phyloP scores from a whole-genome alignment of 2,888 invertebrate species.

The Tiphia femorata region DNA sequence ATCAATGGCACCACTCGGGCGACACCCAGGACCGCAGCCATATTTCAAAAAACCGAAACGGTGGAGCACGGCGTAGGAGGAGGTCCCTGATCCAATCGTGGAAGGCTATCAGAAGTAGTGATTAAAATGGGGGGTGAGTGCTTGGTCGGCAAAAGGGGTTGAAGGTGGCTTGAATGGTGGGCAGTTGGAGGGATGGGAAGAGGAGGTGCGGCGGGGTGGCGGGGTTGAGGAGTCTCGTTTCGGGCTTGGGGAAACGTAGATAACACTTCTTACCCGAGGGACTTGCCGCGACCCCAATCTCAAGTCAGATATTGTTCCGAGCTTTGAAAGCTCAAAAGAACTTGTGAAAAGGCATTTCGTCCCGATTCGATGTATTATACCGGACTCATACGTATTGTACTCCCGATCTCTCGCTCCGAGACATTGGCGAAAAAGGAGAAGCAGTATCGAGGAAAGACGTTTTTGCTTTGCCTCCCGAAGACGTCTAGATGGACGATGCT shows the following conservation, averaged over 20 bases:
- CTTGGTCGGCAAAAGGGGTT: constrained; percentile 47
- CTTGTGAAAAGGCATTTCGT: constrained; percentile 59
- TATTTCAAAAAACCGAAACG: constrained; percentile 26
- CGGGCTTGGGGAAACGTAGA: constrained; percentile 58
- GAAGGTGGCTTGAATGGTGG: constrained; percentile 23
- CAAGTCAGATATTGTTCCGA: constrained; percentile 64
- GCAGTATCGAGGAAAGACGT: constrained; percentile 33
- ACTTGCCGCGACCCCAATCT: constrained; percentile 61
- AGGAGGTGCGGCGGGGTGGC: constrained; percentile 23
- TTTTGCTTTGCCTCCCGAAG: constrained; percentile 19
- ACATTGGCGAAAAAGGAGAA: constrained; percentile 33
- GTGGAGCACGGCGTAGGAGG: constrained; percentile 39
- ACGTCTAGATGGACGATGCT: constrained; percentile 30
- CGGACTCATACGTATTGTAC: constrained; percentile 53
- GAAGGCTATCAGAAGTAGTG: constrained; percentile 56
- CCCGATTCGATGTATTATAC: constrained; percentile 59
- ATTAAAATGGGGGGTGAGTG: constrained; percentile 56
- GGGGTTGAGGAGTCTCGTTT: constrained; percentile 51
- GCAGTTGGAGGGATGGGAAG: constrained; percentile 10
- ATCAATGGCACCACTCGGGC: not conserved
- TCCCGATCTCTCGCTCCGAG: constrained; percentile 44
- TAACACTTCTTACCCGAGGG: constrained; percentile 63
- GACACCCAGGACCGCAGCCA: too few relatives aligned
- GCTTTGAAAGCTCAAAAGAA: constrained; percentile 64
- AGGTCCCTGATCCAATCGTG: constrained; percentile 57